Conservation (phyloP, 2,113 vertebrate species). For the Mormyrus lacerda region DNA sequence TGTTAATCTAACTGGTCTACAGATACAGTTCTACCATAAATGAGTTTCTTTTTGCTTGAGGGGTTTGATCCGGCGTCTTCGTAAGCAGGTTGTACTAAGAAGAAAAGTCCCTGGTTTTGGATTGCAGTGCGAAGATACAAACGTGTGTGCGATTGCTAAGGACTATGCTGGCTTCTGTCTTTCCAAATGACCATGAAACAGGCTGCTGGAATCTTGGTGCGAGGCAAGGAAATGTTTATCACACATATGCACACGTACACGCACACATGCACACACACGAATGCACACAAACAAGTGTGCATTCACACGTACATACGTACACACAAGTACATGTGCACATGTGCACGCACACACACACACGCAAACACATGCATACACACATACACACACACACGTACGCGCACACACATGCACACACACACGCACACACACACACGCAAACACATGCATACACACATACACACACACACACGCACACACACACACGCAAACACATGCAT, state of each 20-base stretch:
- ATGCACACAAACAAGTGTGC: too few species aligned
- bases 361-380: too few species aligned
- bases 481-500: too few species aligned
- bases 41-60: neutral
- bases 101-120: neutral
- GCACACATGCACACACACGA: neutral
- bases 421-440: too few species aligned
- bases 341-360: too few species aligned
- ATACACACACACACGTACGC: too few species aligned
- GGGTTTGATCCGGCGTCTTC: neutral
- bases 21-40: neutral
- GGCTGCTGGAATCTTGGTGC: neutral
- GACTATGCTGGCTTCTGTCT: constrained; percentile 4
- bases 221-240: neutral
- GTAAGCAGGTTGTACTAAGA: neutral
- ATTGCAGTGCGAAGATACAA: neutral
- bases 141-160: constrained; percentile 50
- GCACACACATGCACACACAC: too few species aligned
- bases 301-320: too few species aligned
- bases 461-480: too few species aligned
- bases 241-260: neutral
- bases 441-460: too few species aligned
- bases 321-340: too few species aligned
- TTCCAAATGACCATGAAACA: neutral
- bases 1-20: neutral